Conservation (phyloP, 2,888 invertebrate genomes). For the Tiliacea aurago region DNA sequence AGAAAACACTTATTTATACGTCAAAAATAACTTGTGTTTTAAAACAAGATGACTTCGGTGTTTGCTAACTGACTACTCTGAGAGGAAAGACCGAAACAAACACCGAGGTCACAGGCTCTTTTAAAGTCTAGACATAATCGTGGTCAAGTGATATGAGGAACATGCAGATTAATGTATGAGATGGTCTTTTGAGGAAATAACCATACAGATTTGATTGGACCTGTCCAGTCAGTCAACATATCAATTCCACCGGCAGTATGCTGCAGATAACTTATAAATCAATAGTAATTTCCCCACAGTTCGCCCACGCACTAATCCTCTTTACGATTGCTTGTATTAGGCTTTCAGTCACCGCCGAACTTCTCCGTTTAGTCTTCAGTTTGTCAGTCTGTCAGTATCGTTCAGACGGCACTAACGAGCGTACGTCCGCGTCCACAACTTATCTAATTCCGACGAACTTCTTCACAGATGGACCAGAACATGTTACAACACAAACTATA, state of each 20-base stretch:
- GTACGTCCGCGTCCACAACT: constrained; percentile 28
- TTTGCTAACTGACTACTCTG: too few species aligned
- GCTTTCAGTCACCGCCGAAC: constrained; percentile 1
- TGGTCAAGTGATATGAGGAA: background rate
- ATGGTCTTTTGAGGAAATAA: background rate
- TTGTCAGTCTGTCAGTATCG: constrained; percentile 14
- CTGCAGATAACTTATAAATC: background rate
- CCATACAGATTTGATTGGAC: background rate
- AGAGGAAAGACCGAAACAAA: too few species aligned
- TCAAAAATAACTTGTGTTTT: too few species aligned
- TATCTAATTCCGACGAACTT: constrained; percentile 43
- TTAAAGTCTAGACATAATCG: background rate
- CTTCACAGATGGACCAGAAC: constrained; percentile 23
- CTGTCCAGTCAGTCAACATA: background rate
- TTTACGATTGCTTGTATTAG: constrained; percentile 9
- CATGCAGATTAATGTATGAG: background rate
- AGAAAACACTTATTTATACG: too few species aligned
- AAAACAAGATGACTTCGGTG: too few species aligned
- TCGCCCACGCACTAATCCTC: background rate
- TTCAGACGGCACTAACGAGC: constrained; percentile 41
- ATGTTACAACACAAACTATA: constrained; percentile 9
- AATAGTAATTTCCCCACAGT: background rate
- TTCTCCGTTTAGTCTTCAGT: constrained; percentile 23
- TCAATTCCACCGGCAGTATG: background rate
- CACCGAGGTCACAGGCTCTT: background rate